Evolutionary conservation across 2,888 invertebrate genomes (phyloP), one percentile per base, ranked within the genome.

Genomic region (Acleris emargana): DNA sequence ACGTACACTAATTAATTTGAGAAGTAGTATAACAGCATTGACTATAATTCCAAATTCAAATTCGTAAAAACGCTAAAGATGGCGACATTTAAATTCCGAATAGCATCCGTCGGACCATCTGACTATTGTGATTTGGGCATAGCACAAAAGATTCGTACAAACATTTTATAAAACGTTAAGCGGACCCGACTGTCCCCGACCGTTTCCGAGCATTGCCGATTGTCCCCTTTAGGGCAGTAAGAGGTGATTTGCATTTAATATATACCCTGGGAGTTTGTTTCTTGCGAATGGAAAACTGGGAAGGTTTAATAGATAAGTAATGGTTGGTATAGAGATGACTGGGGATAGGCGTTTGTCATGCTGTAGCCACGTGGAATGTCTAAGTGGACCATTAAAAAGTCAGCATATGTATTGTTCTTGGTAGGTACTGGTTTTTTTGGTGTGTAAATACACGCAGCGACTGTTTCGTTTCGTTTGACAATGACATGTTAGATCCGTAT

Each of bases 111-210:
- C 67, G 69, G 70, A 68, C 71, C 77, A 75, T 79, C 80, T 76
- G 77, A 79, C 78, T 76, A 82, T 85, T 84, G 83, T 84, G 76
- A 83, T 81, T 80, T 83, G 82, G 83, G 82, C 78, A 71, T 76
- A 74, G 77, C 77, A 87, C 88, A 87, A 87, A 86, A 84, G 81
- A 77, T 81, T 83, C 83, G 82, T 80, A 81, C 82, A 83, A 86
- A 87, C 82, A 81, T 84, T 86, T 82, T 83, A 83, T 81, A 86
- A 84, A 88, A 86, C 82, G 83, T 84, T 80, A 82, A 76, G 59
- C 60, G 47, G 55, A 18, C 62, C 67, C 68, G 60, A 47, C 63
- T 55, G 50, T 67, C 57, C 25, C 38, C 28, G 43, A 59, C 32
- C 28, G 59, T 59, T 73, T 47, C 74, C 68, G 73, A 75, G 73